Evolutionary conservation across 2,888 invertebrate genomes (phyloP).

Genomic region (Scrobipalpa costella): DNA sequence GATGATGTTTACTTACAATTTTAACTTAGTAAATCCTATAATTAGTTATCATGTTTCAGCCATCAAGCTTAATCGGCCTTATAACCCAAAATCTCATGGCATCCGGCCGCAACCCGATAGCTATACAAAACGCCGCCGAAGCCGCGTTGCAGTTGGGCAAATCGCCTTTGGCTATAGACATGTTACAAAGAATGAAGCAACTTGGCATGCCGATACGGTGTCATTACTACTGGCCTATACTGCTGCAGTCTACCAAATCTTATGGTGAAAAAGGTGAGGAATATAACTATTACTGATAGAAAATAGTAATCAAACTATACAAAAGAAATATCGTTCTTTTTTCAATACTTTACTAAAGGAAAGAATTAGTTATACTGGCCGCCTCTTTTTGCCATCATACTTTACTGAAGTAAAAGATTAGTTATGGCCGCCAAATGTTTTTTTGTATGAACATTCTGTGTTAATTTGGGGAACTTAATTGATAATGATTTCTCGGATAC

Average conservation of each 20-base stretch:
- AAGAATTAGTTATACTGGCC: not conserved
- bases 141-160: slow-evolving; percentile 75
- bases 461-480: not conserved
- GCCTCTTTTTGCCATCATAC: too few relatives aligned
- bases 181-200: slow-evolving; percentile 71
- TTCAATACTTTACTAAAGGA: too few relatives aligned
- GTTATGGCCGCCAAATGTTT: not conserved
- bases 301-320: too few relatives aligned
- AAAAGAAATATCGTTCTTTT: too few relatives aligned
- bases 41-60: slow-evolving; percentile 49
- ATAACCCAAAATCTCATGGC: slow-evolving; percentile 72
- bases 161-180: slow-evolving; percentile 63
- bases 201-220: slow-evolving; percentile 70
- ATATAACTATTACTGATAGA: not conserved
- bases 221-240: slow-evolving; percentile 85
- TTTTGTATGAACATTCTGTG: slow-evolving; percentile 6
- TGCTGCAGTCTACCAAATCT: slow-evolving; percentile 70
- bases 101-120: slow-evolving; percentile 69
- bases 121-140: slow-evolving; percentile 77
- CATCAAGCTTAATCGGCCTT: slow-evolving; percentile 63
- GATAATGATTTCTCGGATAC: not conserved
- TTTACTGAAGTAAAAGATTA: too few relatives aligned
- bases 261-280: slow-evolving; percentile 78
- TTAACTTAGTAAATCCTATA: too few relatives aligned
- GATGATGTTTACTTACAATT: too few relatives aligned